Conservation (phyloP, 2,797 vertebrate species). For the Holocentrus rufus region DNA sequence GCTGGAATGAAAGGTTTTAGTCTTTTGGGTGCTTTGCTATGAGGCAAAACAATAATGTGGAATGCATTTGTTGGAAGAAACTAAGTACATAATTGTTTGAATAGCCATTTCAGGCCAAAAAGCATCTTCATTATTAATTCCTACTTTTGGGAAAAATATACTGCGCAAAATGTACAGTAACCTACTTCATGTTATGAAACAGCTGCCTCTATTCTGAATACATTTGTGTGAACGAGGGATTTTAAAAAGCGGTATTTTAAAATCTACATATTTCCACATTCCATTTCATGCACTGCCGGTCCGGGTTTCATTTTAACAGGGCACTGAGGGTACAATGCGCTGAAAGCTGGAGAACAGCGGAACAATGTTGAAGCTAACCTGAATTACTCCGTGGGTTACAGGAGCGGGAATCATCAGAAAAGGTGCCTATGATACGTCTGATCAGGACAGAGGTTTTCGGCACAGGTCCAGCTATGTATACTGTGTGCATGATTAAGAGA, state of each 20-base stretch:
- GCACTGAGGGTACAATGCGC: constrained; percentile 60
- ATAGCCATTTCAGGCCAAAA: constrained; percentile 86
- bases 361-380: constrained; percentile 46
- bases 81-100: constrained; percentile 90
- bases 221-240: constrained; percentile 72
- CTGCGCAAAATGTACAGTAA: constrained; percentile 80
- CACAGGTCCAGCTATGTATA: constrained; percentile 65
- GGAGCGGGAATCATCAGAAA: constrained; percentile 54
- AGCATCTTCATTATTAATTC: constrained; percentile 90
- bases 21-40: constrained; percentile 86
- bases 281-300: constrained; percentile 68
- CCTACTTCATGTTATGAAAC: constrained; percentile 72
- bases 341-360: constrained; percentile 56
- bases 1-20: constrained; percentile 90
- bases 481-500: constrained; percentile 74
- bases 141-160: constrained; percentile 82
- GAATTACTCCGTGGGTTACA: constrained; percentile 58
- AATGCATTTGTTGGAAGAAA: constrained; percentile 89
- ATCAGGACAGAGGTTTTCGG: constrained; percentile 70
- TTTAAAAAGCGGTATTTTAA: constrained; percentile 70
- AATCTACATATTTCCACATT: constrained; percentile 75
- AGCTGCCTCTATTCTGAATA: constrained; percentile 74
- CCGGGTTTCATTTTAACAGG: constrained; percentile 72
- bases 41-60: constrained; percentile 86
- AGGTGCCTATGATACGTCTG: constrained; percentile 60